Evolutionary conservation across 2,888 invertebrate species (phyloP).

Genomic region (Tiphia femorata): DNA sequence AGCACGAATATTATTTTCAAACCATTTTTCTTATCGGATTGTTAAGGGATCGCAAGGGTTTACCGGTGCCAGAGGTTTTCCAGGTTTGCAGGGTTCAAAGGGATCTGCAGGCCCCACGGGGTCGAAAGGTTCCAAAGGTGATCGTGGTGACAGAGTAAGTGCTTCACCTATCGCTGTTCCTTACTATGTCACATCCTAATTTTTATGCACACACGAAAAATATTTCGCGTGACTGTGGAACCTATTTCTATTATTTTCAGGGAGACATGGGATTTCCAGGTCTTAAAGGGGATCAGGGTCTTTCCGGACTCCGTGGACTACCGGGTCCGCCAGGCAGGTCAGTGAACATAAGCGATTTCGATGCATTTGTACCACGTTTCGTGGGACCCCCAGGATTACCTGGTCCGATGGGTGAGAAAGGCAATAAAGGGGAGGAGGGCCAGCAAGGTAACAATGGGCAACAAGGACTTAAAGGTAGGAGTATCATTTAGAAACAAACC

Average conservation of each 20-base stretch:
- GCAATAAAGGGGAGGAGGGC: conserved; percentile 56
- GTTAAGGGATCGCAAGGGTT: conserved; percentile 68
- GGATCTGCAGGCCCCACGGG: conserved; percentile 69
- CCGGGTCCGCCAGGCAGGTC: conserved; percentile 55
- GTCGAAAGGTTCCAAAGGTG: conserved; percentile 59
- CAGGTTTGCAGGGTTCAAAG: conserved; percentile 68
- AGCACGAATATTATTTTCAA: not conserved
- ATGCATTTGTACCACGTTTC: conserved; percentile 15
- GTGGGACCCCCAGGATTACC: conserved; percentile 5
- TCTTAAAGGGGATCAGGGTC: conserved; percentile 49
- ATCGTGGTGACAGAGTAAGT: conserved; percentile 45
- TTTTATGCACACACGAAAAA: not conserved
- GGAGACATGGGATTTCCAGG: conserved; percentile 63
- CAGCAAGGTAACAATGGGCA: conserved; percentile 35
- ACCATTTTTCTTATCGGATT: conserved; percentile 18
- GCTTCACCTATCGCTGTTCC: too few species aligned
- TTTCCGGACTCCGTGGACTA: conserved; percentile 39
- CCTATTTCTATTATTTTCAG: conserved; percentile 15
- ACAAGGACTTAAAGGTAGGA: conserved; percentile 33
- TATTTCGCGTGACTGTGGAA: not conserved
- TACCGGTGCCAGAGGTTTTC: conserved; percentile 65
- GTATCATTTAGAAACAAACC: too few species aligned
- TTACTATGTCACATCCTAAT: too few species aligned
- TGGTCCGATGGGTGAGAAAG: conserved; percentile 41
- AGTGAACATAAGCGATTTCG: conserved; percentile 47